Percentiles rank a stretch among this genome's conserved stretches.
Evolutionary conservation across 2,113 vertebrate species (phyloP).

Genomic region (Donacobius atricapilla): DNA sequence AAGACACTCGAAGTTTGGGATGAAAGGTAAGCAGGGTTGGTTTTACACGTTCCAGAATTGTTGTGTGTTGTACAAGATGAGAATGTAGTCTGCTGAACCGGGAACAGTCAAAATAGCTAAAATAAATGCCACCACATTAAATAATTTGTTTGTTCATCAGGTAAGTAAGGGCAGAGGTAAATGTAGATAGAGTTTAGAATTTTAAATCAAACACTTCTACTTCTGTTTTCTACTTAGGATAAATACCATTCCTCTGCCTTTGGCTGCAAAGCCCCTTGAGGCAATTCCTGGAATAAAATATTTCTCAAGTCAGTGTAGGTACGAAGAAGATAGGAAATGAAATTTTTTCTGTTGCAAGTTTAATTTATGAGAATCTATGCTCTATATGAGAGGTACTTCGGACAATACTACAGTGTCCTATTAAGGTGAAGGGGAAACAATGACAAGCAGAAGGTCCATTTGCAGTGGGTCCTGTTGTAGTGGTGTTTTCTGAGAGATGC

Average conservation of each 20-base stretch:
- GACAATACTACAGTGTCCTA: neutral
- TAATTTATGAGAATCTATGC: neutral
- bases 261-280: neutral
- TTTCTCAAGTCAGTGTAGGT: neutral
- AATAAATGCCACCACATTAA: neutral
- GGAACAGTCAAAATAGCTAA: neutral
- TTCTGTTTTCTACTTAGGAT: neutral
- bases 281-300: neutral
- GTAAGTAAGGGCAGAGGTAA: neutral
- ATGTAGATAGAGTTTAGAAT: neutral
- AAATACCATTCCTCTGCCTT: neutral
- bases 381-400: neutral
- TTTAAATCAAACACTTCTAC: neutral
- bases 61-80: neutral
- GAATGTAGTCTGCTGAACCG: neutral
- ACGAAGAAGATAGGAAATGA: neutral
- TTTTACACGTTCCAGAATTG: neutral
- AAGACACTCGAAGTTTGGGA: constrained; percentile 97
- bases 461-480: neutral
- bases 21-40: constrained; percentile 90
- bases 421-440: neutral
- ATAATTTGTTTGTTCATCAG: neutral
- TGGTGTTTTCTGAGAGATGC: neutral
- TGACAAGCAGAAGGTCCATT: neutral
- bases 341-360: neutral